These are phyloP conservation scores for Actenoides lindsayi DNA, from an alignment of 2,113 vertebrate species.

Conservation along the genomic window DNA sequence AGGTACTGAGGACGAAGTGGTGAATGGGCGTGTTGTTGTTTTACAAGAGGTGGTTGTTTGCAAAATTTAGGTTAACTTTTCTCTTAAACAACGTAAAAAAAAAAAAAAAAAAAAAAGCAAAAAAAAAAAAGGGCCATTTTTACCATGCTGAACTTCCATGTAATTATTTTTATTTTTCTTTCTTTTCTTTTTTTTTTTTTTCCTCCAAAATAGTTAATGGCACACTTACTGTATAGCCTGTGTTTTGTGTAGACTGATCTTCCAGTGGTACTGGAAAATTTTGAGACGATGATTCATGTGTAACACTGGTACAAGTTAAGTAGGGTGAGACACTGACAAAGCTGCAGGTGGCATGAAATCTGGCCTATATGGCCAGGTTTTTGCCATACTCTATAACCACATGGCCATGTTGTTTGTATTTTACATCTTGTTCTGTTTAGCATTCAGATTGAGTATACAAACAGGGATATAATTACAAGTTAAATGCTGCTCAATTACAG, in stretches of 20 bases:
- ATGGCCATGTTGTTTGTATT: neutral
- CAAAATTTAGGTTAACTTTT: no score
- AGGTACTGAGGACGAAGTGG: no score
- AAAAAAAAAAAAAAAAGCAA: no score
- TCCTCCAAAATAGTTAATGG: neutral
- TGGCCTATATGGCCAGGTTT: neutral
- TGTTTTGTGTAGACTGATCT: neutral
- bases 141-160: neutral
- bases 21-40: no score
- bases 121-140: neutral
- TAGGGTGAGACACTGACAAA: neutral
- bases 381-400: neutral
- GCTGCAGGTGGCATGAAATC: neutral
- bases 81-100: no score
- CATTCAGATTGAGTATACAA: neutral
- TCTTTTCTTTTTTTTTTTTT: neutral
- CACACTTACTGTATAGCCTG: neutral
- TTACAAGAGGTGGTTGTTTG: no score
- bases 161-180: neutral
- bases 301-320: neutral
- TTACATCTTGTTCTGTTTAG: neutral
- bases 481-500: neutral
- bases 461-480: neutral
- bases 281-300: neutral
- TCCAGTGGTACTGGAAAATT: neutral